Base-by-base conservation (phyloP, 2,888 invertebrate genomes). In the Thalpophila matura region DNA sequence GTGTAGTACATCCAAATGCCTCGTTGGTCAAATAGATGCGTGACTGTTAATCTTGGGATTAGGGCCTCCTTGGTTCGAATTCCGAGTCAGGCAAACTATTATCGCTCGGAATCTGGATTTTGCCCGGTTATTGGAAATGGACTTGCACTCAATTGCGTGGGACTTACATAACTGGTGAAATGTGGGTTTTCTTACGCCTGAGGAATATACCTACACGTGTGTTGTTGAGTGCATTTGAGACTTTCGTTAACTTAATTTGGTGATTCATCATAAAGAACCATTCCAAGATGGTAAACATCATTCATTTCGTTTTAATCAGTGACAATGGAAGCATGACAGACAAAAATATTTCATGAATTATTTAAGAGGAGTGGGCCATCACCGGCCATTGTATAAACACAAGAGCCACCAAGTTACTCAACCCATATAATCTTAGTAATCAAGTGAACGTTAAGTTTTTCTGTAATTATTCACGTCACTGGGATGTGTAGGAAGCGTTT, bases 401-500 rank as follows among this genome's bases (percentile, higher is more conserved):
- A 33, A 47, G 26, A 47, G 40, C 27, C 42, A 53, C 27, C 42
- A 53, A 43, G 49, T 59, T 75, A 54, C 58, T 31, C 66, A 58
- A 64, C 75, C 51, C 47, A 37, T 46, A 29, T 72, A 60, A 65
- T 76, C 60, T 60, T 7, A 57, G 29, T 47, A 51, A 72, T 66
- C 67, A 55, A 51, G 69, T 66, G 69, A 69, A 58, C 37, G 62
- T 42, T 4, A 16, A 43, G 45, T 47, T 56, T 42, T 55, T 50
- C 33, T 55, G 29, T 60, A 77, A 68, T 73, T 79, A 76, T 60
- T 61, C 68, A 66, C 70, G 59, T 58, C 46, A 74, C 61, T 57
- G 69, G 77, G 83, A 74, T 74, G 78, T 72, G 56, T 65, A 78
- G 82, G 84, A 81, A 83, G 65, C 57, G 35, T 67, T 61, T 51